Conservation (phyloP, 2,888 invertebrate species). For the Microplitis deprimator region DNA sequence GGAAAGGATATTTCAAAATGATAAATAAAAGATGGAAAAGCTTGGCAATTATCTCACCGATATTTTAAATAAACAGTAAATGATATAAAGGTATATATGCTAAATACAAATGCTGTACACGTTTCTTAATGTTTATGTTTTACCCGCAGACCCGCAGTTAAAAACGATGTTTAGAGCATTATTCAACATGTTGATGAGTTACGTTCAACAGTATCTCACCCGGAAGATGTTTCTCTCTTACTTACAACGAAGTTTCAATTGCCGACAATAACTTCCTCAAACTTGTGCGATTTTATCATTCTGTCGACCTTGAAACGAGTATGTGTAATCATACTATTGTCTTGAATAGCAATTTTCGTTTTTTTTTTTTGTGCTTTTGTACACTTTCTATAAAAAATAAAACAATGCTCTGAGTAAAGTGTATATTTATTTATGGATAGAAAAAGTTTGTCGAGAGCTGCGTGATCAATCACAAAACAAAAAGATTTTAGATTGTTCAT, state of each 20-base stretch:
- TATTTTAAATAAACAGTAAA: constrained; percentile 4
- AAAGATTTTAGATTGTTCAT: neutral
- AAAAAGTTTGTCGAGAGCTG: constrained; percentile 1
- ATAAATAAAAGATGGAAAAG: neutral
- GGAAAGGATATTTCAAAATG: neutral
- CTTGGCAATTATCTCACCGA: constrained; percentile 10
- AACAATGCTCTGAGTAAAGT: neutral
- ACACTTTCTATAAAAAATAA: neutral
- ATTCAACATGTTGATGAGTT: constrained; percentile 26
- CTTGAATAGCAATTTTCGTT: neutral
- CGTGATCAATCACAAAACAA: constrained; percentile 9
- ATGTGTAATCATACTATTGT: neutral
- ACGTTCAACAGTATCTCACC: constrained; percentile 21
- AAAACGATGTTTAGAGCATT: constrained; percentile 16
- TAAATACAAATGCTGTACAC: constrained; percentile 4
- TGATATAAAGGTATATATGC: neutral
- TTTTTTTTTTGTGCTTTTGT: neutral
- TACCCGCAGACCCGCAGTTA: constrained; percentile 18
- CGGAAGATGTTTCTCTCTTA: constrained; percentile 12
- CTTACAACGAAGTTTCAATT: neutral
- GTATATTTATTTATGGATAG: neutral
- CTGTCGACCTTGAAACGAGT: neutral
- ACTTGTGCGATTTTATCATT: neutral
- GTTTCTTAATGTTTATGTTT: constrained; percentile 20
- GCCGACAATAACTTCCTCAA: neutral